Base-by-base conservation (phyloP, 2,888 invertebrate genomes). In the Mamestra brassicae region DNA sequence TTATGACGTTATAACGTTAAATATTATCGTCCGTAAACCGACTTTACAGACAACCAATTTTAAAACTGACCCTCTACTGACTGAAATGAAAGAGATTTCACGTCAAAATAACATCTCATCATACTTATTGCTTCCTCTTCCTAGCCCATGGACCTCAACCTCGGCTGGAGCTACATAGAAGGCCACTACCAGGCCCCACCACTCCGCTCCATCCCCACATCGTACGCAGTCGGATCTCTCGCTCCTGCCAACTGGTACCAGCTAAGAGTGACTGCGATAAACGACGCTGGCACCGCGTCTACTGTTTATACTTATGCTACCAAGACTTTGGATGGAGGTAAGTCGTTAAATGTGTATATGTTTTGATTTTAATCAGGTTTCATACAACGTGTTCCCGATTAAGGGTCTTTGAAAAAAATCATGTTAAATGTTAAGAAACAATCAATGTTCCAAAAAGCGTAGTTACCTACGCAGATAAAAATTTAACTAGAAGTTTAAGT, bases 211-310 rank as follows among this genome's bases (percentile, higher is more conserved):
- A 89, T 93, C n/a, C 96, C 95, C 6, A 91, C 94, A 0, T 95
- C 96, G 0, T 96, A 96, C 72, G 95, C 96, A 0, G 95, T 97
- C 61, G 96, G 97, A 54, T 96, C 97, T 80, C 95, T 98, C 50
- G 90, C 94, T 57, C 97, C 97, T 0, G 97, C 97, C 0, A 97
- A 96, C 15, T 97, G 97, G 97, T 97, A 98, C 87, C 96, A 97
- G 83, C 92, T 98, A 73, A 94, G 97, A 80, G 97, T 98, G 63
- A 96, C 97, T 8, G 97, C 97, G 11, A 96, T 96, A 80, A 97
- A 97, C 87, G 97, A 97, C 85, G 97, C 97, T 10, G 98, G 98
- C 0, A 92, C 96, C 3, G 97, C 97, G 5, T 96, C 97, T 5
- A 96, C 97, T 60, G 92, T 97, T 15, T 97, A 97, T 77, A 95